phyloP scores from a whole-genome alignment of 1,140 invertebrate genomes.

The Radopholus similis region DNA sequence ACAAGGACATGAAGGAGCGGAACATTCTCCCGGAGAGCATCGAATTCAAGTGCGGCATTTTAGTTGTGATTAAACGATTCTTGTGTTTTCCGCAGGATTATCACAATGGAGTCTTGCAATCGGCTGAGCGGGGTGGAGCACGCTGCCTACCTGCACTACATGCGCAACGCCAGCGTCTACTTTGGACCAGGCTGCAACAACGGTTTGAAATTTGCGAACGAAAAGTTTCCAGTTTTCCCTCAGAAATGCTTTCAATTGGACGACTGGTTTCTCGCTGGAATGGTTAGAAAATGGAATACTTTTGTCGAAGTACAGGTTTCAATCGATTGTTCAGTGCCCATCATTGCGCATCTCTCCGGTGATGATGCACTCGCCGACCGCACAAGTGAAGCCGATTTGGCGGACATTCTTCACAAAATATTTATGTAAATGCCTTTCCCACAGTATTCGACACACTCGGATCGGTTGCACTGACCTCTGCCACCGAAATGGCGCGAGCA shows the following conservation, averaged over 20 bases:
- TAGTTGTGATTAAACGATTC: background rate
- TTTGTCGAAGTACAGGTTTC: background rate
- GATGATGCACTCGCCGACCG: conserved; percentile 51
- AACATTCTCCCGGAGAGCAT: background rate
- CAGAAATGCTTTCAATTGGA: conserved; percentile 56
- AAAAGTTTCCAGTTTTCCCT: background rate
- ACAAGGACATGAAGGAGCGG: background rate
- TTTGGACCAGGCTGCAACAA: conserved; percentile 59
- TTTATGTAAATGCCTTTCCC: no score
- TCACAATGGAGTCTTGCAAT: conserved; percentile 58
- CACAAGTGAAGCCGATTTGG: no score
- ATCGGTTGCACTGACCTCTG: no score
- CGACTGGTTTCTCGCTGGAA: conserved; percentile 51
- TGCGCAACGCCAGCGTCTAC: conserved; percentile 52
- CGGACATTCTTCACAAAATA: no score
- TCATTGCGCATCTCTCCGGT: conserved; percentile 55
- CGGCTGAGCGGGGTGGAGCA: conserved; percentile 54
- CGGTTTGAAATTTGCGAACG: conserved; percentile 21
- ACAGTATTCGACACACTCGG: conserved; percentile 54
- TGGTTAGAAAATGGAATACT: conserved; percentile 1
- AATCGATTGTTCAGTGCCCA: conserved; percentile 35
- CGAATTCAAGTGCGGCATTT: background rate
- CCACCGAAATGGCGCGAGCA: conserved; percentile 57
- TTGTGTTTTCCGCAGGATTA: no score
- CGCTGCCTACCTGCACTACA: conserved; percentile 55